Conservation (phyloP, 2,113 vertebrate genomes). For the Tachuris rubrigastra region DNA sequence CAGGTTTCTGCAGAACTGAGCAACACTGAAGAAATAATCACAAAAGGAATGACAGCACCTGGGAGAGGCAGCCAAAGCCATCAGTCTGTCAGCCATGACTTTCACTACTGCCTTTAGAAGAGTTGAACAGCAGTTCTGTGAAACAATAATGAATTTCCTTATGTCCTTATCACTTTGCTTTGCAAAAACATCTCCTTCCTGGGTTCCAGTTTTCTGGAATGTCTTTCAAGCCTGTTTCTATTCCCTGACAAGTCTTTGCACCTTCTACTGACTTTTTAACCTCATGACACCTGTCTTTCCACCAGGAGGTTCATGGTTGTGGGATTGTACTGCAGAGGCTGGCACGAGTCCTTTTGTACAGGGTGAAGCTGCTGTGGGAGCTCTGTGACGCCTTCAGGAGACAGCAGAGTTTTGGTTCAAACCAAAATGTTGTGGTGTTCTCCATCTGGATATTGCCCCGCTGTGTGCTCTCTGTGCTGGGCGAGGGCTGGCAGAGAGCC, state of each 20-base stretch:
- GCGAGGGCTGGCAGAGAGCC: neutral
- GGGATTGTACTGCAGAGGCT: neutral
- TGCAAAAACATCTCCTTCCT: neutral
- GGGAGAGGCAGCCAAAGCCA: neutral
- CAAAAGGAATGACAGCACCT: neutral
- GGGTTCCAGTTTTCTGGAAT: neutral
- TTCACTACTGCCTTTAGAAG: neutral
- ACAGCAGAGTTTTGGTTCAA: neutral
- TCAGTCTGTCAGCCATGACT: neutral
- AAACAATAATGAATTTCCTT: neutral
- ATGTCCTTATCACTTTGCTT: neutral
- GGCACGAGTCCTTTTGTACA: rapidly evolving
- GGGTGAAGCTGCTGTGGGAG: neutral
- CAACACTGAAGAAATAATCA: neutral
- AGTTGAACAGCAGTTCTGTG: neutral
- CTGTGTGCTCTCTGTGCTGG: neutral
- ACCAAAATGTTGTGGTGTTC: neutral
- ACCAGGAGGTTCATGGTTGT: neutral
- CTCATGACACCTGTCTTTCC: neutral
- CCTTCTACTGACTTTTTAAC: neutral
- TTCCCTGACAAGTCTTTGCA: neutral
- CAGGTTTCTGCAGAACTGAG: neutral
- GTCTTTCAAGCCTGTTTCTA: neutral
- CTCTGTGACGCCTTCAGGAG: neutral
- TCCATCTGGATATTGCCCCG: neutral